phyloP scores from a whole-genome alignment of 2,113 vertebrate species.

The Garra rufa region DNA sequence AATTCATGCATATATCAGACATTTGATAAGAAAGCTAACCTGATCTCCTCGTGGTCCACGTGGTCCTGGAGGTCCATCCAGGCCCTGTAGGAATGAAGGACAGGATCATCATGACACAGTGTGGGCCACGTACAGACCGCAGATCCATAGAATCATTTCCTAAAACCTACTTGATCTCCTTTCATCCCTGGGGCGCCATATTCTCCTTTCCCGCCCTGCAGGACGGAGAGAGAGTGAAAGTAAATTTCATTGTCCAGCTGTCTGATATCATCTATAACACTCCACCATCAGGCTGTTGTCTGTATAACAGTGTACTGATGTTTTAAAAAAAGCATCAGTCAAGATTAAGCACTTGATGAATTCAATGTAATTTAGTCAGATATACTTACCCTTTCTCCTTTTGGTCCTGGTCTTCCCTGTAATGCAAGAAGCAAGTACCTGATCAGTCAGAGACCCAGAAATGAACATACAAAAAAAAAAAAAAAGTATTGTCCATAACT shows the following conservation, averaged over 20 bases:
- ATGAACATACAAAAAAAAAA: neutral
- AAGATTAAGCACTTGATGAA: neutral
- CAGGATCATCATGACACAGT: neutral
- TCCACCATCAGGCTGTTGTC: neutral
- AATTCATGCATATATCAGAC: neutral
- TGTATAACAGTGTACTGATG: neutral
- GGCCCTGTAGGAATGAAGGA: constrained; percentile 65
- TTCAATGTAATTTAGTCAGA: neutral
- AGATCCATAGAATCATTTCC: constrained; percentile 37
- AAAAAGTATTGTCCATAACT: neutral
- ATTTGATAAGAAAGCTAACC: constrained; percentile 68
- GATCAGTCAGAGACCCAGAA: neutral
- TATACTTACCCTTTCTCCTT: constrained; percentile 70
- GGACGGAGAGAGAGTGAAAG: neutral
- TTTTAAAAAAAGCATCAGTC: neutral
- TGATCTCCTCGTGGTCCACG: constrained; percentile 78
- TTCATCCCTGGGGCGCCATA: constrained; percentile 81
- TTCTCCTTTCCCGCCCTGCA: constrained; percentile 82
- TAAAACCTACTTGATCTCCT: constrained; percentile 80
- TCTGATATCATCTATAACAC: neutral
- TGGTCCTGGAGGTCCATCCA: constrained; percentile 72
- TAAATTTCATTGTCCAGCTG: neutral
- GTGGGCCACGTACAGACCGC: neutral
- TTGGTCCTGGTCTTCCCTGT: constrained; percentile 68
- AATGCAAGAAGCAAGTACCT: neutral